Conservation (phyloP, 2,113 vertebrate genomes). For the Corythornis cristatus region DNA sequence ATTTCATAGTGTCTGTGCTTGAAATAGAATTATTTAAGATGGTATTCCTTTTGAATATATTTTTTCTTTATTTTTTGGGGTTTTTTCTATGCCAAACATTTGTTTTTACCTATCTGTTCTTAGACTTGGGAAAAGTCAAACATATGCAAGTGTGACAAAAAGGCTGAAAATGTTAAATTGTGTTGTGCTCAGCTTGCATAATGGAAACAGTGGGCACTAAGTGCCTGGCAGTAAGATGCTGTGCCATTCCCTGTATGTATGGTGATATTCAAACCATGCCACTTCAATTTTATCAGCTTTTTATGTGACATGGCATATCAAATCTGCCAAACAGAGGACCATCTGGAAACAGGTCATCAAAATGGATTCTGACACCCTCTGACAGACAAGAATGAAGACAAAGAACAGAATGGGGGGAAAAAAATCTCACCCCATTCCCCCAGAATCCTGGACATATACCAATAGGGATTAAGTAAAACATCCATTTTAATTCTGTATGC, state of each 20-base stretch:
- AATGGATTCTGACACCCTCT: constrained; percentile 53
- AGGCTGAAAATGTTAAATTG: constrained; percentile 22
- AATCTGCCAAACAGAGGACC: constrained; percentile 63
- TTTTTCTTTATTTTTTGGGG: not conserved
- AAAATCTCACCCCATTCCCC: fast-evolving
- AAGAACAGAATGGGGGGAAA: not conserved
- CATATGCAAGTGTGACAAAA: not conserved
- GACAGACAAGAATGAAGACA: constrained; percentile 4
- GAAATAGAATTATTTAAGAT: not conserved
- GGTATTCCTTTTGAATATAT: not conserved
- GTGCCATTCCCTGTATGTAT: constrained; percentile 2
- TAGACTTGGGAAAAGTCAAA: not conserved
- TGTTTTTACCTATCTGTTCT: not conserved
- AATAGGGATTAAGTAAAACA: not conserved
- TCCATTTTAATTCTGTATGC: not conserved
- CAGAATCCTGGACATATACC: not conserved
- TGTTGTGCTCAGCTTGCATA: not conserved
- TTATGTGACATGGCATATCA: constrained; percentile 70
- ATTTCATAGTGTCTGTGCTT: not conserved
- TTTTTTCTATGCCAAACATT: not conserved
- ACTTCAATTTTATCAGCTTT: constrained; percentile 71
- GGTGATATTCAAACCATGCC: constrained; percentile 65
- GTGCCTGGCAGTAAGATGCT: constrained; percentile 16
- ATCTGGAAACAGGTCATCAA: constrained; percentile 66
- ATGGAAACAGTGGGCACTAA: constrained; percentile 21